Evolutionary conservation across 2,797 vertebrate species (phyloP).

Genomic region (Anabas testudineus): DNA sequence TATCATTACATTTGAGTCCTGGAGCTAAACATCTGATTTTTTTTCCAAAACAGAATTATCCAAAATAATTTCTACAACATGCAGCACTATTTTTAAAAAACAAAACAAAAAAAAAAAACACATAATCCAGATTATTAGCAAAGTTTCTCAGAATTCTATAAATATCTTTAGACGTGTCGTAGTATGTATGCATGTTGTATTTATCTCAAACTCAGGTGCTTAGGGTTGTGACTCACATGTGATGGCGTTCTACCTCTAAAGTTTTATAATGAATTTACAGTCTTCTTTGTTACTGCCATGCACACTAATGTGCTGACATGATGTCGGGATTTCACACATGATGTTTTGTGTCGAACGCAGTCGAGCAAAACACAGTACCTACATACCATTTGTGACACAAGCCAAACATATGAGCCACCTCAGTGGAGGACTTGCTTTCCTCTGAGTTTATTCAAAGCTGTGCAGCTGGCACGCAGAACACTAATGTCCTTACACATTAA

Average conservation of each 20-base stretch:
- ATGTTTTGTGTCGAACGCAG: slow-evolving; percentile 31
- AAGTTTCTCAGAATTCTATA: too few species aligned
- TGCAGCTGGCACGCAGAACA: slow-evolving; percentile 16
- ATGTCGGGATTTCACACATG: slow-evolving; percentile 17
- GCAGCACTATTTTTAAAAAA: too few species aligned
- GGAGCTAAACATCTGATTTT: neutral
- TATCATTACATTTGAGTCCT: slow-evolving; percentile 24
- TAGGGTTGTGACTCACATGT: slow-evolving; percentile 24
- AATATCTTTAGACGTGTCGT: neutral
- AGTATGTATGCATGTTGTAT: neutral
- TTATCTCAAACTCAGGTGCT: neutral
- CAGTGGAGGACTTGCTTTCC: slow-evolving; percentile 31
- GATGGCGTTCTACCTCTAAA: neutral
- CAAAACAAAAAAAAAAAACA: too few species aligned
- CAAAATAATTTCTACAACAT: too few species aligned
- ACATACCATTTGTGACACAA: slow-evolving; percentile 46
- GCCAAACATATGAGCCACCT: slow-evolving; percentile 28
- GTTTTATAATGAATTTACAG: slow-evolving; percentile 28
- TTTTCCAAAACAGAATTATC: too few species aligned
- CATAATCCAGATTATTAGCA: too few species aligned
- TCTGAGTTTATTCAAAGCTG: slow-evolving; percentile 39
- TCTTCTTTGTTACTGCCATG: slow-evolving; percentile 22
- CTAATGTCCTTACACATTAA: slow-evolving; percentile 18
- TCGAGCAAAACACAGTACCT: slow-evolving; percentile 30
- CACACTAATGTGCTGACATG: slow-evolving; percentile 25